These are phyloP conservation scores for Anorthoa munda DNA, from an alignment of 2,888 invertebrate genomes.

Conservation along the genomic window DNA sequence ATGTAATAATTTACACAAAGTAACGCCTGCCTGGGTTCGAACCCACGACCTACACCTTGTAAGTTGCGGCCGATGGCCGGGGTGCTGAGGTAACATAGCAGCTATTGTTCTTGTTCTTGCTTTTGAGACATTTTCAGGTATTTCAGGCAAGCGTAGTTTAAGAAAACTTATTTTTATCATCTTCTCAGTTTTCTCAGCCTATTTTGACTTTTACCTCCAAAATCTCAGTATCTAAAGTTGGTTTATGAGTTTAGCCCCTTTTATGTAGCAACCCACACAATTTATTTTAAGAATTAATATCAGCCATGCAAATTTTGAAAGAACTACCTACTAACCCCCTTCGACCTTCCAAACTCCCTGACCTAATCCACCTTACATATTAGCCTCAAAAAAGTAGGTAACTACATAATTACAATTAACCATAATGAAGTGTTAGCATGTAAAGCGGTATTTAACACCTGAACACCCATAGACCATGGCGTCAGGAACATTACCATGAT, in stretches of 20 bases:
- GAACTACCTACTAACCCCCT: neutral
- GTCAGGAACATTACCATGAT: conserved; percentile 57
- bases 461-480: conserved; percentile 43
- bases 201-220: no score
- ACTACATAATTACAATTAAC: neutral
- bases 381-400: neutral
- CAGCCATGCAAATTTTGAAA: neutral
- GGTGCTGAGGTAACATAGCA: no score
- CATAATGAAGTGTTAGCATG: conserved; percentile 42
- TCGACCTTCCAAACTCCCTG: neutral
- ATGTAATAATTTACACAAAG: no score
- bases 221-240: no score
- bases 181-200: neutral
- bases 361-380: neutral
- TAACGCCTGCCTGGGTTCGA: no score
- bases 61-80: no score
- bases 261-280: neutral
- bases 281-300: neutral
- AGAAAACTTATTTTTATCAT: neutral
- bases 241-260: neutral
- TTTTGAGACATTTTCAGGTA: neutral
- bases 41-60: no score
- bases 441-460: conserved; percentile 39
- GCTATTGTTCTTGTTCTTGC: no score
- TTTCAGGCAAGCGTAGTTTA: neutral